A percentile compares a stretch with the other conserved stretches of the same genome.
These are phyloP conservation scores for Zygaena filipendulae DNA, from an alignment of 2,888 invertebrate genomes.

Conservation along the genomic window DNA sequence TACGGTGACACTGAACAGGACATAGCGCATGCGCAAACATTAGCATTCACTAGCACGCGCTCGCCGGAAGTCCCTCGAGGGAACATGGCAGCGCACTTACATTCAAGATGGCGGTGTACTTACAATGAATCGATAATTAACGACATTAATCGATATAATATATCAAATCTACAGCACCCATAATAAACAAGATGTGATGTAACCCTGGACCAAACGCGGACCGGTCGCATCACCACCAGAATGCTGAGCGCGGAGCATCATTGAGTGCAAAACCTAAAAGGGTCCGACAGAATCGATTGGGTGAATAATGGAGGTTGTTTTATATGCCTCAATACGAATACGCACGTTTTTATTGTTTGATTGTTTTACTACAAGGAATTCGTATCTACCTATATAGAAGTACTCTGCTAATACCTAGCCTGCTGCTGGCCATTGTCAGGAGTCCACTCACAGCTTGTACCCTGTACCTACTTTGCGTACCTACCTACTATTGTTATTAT, in stretches of 20 bases:
- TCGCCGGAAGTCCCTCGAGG: slow-evolving; percentile 58
- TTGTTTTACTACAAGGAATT: too few relatives aligned
- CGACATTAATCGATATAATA: slow-evolving; percentile 59
- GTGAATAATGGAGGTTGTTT: slow-evolving; percentile 38
- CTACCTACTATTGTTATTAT: too few relatives aligned
- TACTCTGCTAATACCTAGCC: too few relatives aligned
- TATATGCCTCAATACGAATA: slow-evolving; percentile 30
- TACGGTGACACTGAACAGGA: slow-evolving; percentile 35
- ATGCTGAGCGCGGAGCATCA: slow-evolving; percentile 38
- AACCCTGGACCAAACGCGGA: slow-evolving; percentile 43
- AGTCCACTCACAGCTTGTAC: too few relatives aligned
- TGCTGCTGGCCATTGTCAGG: too few relatives aligned
- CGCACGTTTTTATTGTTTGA: slow-evolving; percentile 39
- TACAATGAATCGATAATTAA: slow-evolving; percentile 58
- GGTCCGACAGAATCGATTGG: slow-evolving; percentile 30
- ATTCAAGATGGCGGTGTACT: slow-evolving; percentile 49
- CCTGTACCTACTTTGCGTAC: too few relatives aligned
- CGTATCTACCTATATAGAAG: too few relatives aligned
- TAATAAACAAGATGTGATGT: slow-evolving; percentile 52
- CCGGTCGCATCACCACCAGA: slow-evolving; percentile 32
- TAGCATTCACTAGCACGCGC: slow-evolving; percentile 60
- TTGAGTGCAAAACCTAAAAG: slow-evolving; percentile 41
- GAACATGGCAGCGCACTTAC: slow-evolving; percentile 53
- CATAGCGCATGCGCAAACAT: slow-evolving; percentile 45
- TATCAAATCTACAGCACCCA: slow-evolving; percentile 46